Percentiles rank a stretch among this genome's conserved stretches.
phyloP scores from a whole-genome alignment of 2,113 vertebrate species.

The Ageneiosus marmoratus region DNA sequence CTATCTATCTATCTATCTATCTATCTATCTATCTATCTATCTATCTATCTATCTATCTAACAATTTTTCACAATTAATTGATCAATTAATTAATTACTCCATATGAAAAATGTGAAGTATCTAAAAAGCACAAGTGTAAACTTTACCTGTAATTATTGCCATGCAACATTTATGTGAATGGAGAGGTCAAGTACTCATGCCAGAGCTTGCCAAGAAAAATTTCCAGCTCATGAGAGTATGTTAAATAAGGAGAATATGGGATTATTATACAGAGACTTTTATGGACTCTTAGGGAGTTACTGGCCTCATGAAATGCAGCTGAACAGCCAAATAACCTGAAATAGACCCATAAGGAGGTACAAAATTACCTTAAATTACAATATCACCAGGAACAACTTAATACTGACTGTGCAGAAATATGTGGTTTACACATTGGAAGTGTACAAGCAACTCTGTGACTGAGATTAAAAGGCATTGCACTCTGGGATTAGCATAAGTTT shows the following conservation, averaged over 20 bases:
- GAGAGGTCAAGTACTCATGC: background rate
- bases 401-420: background rate
- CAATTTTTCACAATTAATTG: too few relatives aligned
- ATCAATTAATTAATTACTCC: background rate
- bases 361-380: too few relatives aligned
- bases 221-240: background rate
- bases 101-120: background rate
- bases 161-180: background rate
- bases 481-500: background rate
- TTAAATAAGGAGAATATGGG: background rate
- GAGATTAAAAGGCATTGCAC: background rate
- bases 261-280: background rate
- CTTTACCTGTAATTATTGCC: background rate
- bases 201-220: background rate
- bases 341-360: background rate
- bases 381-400: background rate
- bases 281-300: conserved; percentile 3
- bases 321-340: background rate
- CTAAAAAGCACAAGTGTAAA: background rate
- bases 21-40: too few relatives aligned
- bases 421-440: background rate
- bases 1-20: too few relatives aligned
- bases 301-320: background rate
- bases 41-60: too few relatives aligned
- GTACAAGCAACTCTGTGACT: background rate